Evolutionary conservation across 2,888 invertebrate genomes (phyloP).

Genomic region (Athalia rosae): DNA sequence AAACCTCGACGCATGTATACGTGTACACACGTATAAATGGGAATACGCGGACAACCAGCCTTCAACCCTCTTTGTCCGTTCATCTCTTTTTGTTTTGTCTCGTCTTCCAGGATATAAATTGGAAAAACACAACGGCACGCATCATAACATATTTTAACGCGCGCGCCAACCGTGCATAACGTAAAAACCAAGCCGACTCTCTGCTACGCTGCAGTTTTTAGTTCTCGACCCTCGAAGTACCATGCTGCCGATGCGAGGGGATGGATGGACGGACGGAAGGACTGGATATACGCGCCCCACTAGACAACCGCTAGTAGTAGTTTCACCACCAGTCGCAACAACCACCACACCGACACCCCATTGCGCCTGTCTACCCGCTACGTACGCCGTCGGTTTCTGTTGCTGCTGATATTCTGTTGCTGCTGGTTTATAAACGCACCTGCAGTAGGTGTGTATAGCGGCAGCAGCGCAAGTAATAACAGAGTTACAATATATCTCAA

Average conservation of each 20-base stretch:
- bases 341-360: not conserved
- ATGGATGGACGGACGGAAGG: constrained; percentile 57
- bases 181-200: too few species aligned
- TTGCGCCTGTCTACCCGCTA: constrained; percentile 29
- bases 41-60: not conserved
- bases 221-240: too few species aligned
- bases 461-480: too few species aligned
- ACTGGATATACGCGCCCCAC: constrained; percentile 53
- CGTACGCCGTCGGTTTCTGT: not conserved
- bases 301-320: constrained; percentile 36
- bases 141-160: not conserved
- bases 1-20: constrained; percentile 23
- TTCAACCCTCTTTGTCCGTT: not conserved
- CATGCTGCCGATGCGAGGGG: constrained; percentile 52
- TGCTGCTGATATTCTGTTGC: too few species aligned
- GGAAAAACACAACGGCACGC: too few species aligned
- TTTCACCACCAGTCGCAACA: constrained; percentile 21
- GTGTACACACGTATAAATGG: constrained; percentile 18
- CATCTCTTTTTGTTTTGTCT: not conserved
- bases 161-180: not conserved
- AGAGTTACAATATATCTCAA: too few species aligned
- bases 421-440: too few species aligned
- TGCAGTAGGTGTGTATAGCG: too few species aligned
- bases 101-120: too few species aligned
- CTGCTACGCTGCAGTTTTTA: too few species aligned